Percentiles rank a stretch among this genome's conserved stretches.
Evolutionary conservation across 2,797 vertebrate species (phyloP).

Genomic region (Fistularia commersonii): DNA sequence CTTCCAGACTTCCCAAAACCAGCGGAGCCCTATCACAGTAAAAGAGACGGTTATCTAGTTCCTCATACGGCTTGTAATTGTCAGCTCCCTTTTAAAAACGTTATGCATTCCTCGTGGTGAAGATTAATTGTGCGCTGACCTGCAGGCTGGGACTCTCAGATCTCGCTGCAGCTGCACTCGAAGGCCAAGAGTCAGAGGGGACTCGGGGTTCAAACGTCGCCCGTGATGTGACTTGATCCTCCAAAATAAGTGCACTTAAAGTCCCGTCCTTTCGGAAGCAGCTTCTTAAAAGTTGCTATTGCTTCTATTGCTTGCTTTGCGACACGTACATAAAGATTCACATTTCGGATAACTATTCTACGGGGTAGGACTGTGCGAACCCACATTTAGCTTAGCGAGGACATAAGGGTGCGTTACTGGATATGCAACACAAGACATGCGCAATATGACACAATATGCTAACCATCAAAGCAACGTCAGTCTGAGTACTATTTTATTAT

Average conservation of each 20-base stretch:
- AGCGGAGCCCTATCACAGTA: neutral
- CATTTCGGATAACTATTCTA: no score
- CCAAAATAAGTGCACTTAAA: slow-evolving; percentile 58
- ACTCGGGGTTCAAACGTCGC: slow-evolving; percentile 64
- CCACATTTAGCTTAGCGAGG: no score
- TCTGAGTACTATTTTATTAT: no score
- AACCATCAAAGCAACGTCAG: no score
- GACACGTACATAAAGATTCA: no score
- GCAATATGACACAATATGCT: no score
- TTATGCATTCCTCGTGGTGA: slow-evolving; percentile 61
- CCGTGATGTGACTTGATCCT: slow-evolving; percentile 71
- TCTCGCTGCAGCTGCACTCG: slow-evolving; percentile 71
- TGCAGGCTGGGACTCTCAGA: slow-evolving; percentile 66
- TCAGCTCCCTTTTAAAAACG: slow-evolving; percentile 55
- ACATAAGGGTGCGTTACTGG: no score
- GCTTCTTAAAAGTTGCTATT: no score
- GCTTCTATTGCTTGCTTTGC: no score
- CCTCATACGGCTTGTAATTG: slow-evolving; percentile 38
- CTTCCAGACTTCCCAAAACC: neutral
- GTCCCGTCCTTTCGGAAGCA: slow-evolving; percentile 54
- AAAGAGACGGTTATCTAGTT: slow-evolving; percentile 24
- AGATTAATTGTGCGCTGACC: slow-evolving; percentile 67
- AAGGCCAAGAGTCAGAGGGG: slow-evolving; percentile 45
- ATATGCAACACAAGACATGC: no score
- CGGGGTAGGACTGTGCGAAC: no score